phyloP scores from a whole-genome alignment of 2,113 vertebrate genomes.

The Sapajus apella region DNA sequence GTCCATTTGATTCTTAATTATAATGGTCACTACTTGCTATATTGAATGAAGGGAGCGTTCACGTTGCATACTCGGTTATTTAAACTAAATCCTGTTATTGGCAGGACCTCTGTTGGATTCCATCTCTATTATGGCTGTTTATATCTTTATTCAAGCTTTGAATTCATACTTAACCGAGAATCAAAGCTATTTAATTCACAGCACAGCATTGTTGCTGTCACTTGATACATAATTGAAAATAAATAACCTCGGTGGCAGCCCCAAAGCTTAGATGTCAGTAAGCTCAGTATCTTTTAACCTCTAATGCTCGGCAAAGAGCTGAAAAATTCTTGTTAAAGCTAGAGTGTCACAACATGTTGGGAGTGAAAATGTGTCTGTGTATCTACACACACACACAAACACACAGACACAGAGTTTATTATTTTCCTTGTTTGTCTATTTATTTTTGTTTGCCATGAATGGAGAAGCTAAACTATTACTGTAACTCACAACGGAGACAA shows the following conservation, averaged over 20 bases:
- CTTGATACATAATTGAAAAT: conserved; percentile 72
- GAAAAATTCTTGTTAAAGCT: not conserved
- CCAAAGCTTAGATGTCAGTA: conserved; percentile 23
- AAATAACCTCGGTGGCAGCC: conserved; percentile 58
- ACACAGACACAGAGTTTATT: not conserved
- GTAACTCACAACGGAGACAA: not conserved
- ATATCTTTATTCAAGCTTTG: conserved; percentile 21
- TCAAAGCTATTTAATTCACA: conserved; percentile 74
- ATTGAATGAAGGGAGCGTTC: not conserved
- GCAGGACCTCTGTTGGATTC: not conserved
- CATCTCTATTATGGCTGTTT: not conserved
- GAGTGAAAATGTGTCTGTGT: not conserved
- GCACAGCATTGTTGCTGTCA: conserved; percentile 48
- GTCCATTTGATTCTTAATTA: not conserved
- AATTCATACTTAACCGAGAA: conserved; percentile 65
- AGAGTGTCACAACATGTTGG: not conserved
- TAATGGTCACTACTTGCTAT: not conserved
- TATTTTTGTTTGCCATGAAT: not conserved
- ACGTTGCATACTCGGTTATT: not conserved
- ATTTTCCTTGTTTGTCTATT: not conserved
- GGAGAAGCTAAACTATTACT: not conserved
- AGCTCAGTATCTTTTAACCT: not conserved
- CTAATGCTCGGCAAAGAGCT: not conserved
- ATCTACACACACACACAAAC: not conserved
- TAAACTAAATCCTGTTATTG: not conserved